These are phyloP conservation scores for Cataglyphis rosenhaueri DNA, from an alignment of 2,888 invertebrate genomes.

Conservation along the genomic window DNA sequence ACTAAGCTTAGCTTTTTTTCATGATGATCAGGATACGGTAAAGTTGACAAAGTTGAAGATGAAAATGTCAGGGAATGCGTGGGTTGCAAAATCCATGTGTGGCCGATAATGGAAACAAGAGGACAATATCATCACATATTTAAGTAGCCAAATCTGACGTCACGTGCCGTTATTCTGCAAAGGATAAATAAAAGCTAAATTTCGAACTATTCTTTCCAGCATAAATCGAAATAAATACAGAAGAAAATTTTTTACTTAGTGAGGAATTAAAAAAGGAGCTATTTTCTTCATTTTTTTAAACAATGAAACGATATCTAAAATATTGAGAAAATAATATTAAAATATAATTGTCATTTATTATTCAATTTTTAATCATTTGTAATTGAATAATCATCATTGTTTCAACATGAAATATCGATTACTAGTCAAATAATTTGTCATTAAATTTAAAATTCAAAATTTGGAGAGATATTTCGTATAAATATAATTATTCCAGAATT, in stretches of 20 bases:
- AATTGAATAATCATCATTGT: neutral
- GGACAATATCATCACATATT: constrained; percentile 28
- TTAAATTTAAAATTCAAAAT: constrained; percentile 3
- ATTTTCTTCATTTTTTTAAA: neutral
- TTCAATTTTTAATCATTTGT: neutral
- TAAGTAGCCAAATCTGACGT: neutral
- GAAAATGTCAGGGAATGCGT: constrained; percentile 61
- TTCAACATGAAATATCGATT: neutral
- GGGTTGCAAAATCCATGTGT: constrained; percentile 64
- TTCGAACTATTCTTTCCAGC: neutral
- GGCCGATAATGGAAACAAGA: constrained; percentile 65
- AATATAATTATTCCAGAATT: neutral
- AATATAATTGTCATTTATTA: neutral
- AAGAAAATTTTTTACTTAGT: neutral
- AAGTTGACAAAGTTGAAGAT: constrained; percentile 57
- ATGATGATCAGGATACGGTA: constrained; percentile 19
- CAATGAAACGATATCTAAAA: neutral
- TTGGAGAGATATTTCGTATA: neutral
- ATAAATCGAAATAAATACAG: neutral
- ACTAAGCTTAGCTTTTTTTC: neutral
- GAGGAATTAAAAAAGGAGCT: neutral
- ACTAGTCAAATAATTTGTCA: neutral
- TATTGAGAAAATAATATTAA: neutral
- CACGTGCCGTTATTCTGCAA: neutral
- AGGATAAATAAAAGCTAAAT: neutral